Conservation (phyloP, 37 sponge, comb jelly and placozoan genomes). For the Tethya wilhelma region DNA sequence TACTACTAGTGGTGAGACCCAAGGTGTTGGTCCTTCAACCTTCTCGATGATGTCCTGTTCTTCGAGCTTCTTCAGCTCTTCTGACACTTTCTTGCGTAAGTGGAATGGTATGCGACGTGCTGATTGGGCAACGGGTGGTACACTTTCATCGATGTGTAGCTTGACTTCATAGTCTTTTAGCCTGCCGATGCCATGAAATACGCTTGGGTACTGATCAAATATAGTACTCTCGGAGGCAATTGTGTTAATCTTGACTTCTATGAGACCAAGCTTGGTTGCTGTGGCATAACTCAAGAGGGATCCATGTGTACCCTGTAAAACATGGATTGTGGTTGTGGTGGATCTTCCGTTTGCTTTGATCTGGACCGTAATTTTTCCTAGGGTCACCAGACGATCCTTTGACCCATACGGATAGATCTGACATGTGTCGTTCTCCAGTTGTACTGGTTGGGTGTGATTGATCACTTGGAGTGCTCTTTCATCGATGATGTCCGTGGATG, state of each 20-base stretch:
- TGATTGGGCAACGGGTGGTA: conserved; percentile 40
- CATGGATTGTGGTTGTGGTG: no score
- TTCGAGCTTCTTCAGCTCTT: conserved; percentile 36
- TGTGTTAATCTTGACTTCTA: neutral
- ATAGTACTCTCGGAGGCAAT: neutral
- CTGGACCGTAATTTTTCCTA: neutral
- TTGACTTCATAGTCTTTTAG: conserved; percentile 37
- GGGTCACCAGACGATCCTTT: no score
- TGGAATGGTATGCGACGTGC: conserved; percentile 54
- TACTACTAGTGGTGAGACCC: conserved; percentile 61
- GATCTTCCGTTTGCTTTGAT: neutral
- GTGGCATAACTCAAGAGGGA: no score
- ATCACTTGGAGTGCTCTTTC: no score
- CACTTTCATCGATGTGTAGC: conserved; percentile 48
- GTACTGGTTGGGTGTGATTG: neutral
- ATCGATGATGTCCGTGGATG: no score
- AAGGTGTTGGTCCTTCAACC: conserved; percentile 54
- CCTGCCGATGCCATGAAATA: conserved; percentile 53
- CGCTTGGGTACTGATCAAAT: conserved; percentile 15
- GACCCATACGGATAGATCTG: neutral
- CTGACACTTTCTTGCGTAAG: conserved; percentile 49
- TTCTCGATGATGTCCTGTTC: conserved; percentile 43
- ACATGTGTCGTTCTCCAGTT: neutral
- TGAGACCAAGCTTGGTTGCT: no score
- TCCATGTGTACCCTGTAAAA: no score